Evolutionary conservation across 2,113 vertebrate genomes (phyloP).

Genomic region (Dryoscopus gambensis): DNA sequence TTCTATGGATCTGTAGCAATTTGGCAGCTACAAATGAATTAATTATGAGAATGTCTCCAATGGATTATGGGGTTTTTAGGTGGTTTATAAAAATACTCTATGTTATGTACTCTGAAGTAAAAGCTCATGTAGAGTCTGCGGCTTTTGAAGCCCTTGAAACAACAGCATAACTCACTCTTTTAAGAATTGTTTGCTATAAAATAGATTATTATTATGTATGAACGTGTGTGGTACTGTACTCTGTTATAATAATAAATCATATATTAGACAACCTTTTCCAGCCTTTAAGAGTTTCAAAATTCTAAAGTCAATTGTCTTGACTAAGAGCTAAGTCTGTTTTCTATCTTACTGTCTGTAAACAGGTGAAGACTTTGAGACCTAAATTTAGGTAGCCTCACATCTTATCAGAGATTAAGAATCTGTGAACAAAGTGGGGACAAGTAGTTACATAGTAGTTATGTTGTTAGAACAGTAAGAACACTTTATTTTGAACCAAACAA

Average conservation of each 20-base stretch:
- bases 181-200: not conserved
- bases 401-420: not conserved
- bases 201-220: not conserved
- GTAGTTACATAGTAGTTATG: not conserved
- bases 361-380: not conserved
- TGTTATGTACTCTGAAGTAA: not conserved
- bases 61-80: not conserved
- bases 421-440: not conserved
- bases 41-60: not conserved
- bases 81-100: not conserved
- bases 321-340: not conserved
- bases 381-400: not conserved
- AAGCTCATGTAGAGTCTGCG: not conserved
- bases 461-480: not conserved
- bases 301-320: not conserved
- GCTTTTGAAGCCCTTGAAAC: not conserved
- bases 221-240: not conserved
- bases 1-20: not conserved
- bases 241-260: not conserved
- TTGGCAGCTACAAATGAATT: not conserved
- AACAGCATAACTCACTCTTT: not conserved
- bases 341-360: not conserved
- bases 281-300: not conserved
- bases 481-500: not conserved
- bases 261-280: not conserved